These are phyloP conservation scores for Tortrix viridana DNA, from an alignment of 2,888 invertebrate genomes.

Conservation along the genomic window DNA sequence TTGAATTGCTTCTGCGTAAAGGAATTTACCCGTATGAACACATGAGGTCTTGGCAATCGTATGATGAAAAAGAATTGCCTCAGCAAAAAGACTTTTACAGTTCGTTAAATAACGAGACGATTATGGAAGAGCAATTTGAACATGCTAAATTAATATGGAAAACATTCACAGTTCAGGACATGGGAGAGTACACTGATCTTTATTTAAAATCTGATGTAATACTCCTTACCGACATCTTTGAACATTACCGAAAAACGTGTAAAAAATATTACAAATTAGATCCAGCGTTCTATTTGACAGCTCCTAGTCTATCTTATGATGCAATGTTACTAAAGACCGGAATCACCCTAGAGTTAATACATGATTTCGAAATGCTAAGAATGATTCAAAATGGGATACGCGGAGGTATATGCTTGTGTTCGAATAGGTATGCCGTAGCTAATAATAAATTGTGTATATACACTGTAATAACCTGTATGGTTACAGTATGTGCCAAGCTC, in stretches of 20 bases:
- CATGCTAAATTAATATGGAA: neutral
- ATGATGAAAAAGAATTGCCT: neutral
- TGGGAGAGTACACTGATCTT: slow-evolving; percentile 1
- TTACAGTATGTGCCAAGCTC: slow-evolving; percentile 13
- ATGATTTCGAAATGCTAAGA: neutral
- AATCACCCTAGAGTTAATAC: neutral
- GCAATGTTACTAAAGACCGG: slow-evolving; percentile 8
- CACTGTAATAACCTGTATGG: slow-evolving; percentile 19
- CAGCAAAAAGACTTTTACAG: neutral
- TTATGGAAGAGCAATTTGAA: neutral
- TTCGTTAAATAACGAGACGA: neutral
- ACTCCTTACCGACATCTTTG: neutral
- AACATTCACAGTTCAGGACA: neutral
- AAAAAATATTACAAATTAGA: slow-evolving; percentile 1
- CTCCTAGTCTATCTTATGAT: slow-evolving; percentile 1
- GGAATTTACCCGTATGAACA: slow-evolving; percentile 11
- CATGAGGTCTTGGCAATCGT: neutral
- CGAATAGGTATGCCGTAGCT: neutral
- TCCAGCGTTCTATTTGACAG: neutral
- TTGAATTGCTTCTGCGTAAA: neutral
- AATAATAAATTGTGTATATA: neutral
- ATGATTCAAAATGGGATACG: neutral
- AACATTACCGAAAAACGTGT: neutral
- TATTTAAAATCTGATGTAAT: neutral
- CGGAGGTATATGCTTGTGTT: neutral